Percentiles rank a stretch among this genome's conserved stretches.
Conservation (phyloP, 2,888 invertebrate species). For the Norana najaformis region DNA sequence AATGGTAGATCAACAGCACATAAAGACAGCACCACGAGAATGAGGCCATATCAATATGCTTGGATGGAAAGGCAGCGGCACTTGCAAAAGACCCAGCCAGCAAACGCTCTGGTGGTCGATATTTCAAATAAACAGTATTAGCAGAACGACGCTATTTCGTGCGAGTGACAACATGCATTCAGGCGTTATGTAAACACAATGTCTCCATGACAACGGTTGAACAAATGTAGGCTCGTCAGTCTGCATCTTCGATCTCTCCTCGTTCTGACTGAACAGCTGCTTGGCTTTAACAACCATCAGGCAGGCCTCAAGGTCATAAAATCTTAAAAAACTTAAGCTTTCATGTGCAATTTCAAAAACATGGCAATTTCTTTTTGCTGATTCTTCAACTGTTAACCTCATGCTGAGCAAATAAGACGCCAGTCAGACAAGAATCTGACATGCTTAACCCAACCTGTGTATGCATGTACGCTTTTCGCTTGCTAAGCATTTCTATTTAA, state of each 20-base stretch:
- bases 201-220: neutral
- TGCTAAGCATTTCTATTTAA: neutral
- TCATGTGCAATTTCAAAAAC: neutral
- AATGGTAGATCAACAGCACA: neutral
- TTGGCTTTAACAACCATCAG: neutral
- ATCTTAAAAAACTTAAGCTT: neutral
- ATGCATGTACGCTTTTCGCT: neutral
- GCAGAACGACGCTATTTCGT: neutral
- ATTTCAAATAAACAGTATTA: conserved; percentile 4
- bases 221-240: neutral
- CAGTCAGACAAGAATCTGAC: neutral
- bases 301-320: neutral
- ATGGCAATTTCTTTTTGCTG: neutral
- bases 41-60: too few relatives aligned
- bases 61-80: too few relatives aligned
- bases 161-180: neutral
- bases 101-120: neutral
- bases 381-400: neutral
- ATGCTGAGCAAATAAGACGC: neutral
- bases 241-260: neutral
- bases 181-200: neutral
- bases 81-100: neutral
- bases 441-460: neutral
- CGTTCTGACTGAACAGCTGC: neutral
- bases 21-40: neutral